A percentile compares a stretch with the other conserved stretches of the same genome.
phyloP scores from a whole-genome alignment of 1,140 invertebrate genomes.

The Neomicropteryx cornuta region DNA sequence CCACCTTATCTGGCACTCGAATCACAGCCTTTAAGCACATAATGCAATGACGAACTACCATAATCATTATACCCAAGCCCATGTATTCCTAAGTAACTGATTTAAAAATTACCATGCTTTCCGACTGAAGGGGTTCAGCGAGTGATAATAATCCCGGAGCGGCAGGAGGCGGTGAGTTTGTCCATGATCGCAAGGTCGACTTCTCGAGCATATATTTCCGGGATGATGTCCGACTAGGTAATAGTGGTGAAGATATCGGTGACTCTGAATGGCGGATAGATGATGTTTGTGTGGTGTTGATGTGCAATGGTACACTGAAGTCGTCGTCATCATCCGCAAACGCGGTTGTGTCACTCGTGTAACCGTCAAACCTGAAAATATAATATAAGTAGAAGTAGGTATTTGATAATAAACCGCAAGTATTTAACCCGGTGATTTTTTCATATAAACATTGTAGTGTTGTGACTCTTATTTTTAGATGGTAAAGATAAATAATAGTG shows the following conservation, averaged over 20 bases:
- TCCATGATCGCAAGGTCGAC: conserved; percentile 38
- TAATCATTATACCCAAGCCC: no score
- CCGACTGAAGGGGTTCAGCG: conserved; percentile 24
- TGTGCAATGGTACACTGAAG: conserved; percentile 52
- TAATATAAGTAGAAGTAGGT: no score
- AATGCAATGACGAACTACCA: no score
- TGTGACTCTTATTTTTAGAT: no score
- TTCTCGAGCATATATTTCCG: conserved; percentile 42
- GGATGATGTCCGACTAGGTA: conserved; percentile 49
- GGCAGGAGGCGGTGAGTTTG: conserved; percentile 24
- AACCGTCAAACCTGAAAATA: conserved; percentile 46
- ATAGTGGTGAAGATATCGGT: conserved; percentile 33
- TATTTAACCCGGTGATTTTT: no score
- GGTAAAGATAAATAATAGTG: conserved; percentile 3
- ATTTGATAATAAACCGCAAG: no score
- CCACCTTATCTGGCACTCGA: conserved; percentile 12
- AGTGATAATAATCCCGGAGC: conserved; percentile 32
- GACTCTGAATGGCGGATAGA: conserved; percentile 17
- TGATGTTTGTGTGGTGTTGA: conserved; percentile 41
- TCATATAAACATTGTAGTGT: no score
- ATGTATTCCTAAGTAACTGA: no score
- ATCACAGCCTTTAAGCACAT: no score
- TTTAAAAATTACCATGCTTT: conserved; percentile 26
- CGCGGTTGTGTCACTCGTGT: conserved; percentile 66
- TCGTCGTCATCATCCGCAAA: conserved; percentile 60